Evolutionary conservation across 2,888 invertebrate species (phyloP).

Genomic region (Sminthurinus aureus): DNA sequence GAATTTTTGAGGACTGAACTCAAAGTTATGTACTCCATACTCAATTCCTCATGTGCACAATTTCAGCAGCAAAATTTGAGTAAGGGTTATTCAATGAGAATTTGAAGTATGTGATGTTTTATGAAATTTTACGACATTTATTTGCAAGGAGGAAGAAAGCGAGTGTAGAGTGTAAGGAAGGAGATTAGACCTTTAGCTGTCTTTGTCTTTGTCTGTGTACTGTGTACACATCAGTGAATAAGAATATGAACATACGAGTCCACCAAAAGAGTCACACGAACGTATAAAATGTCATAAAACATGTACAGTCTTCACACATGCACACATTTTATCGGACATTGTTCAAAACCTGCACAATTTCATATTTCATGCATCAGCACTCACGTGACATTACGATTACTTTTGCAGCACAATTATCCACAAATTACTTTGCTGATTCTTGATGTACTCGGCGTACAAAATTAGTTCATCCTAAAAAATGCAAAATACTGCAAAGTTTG

Average conservation of each 20-base stretch:
- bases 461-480: too few relatives aligned
- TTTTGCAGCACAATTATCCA: constrained; percentile 47
- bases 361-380: constrained; percentile 48
- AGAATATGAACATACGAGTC: constrained; percentile 19
- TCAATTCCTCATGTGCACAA: not conserved
- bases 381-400: constrained; percentile 37
- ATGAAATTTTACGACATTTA: too few relatives aligned
- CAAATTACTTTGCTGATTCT: constrained; percentile 33
- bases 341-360: constrained; percentile 50
- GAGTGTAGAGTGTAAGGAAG: constrained; percentile 2
- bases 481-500: too few relatives aligned
- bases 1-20: not conserved
- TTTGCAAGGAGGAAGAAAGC: not conserved
- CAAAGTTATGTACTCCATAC: not conserved
- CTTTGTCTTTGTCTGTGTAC: not conserved
- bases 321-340: constrained; percentile 48
- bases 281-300: constrained; percentile 50
- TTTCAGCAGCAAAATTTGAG: not conserved
- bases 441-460: too few relatives aligned
- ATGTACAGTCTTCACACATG: too few relatives aligned
- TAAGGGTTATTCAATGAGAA: not conserved
- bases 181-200: not conserved
- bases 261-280: constrained; percentile 41
- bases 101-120: not conserved
- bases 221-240: not conserved